A percentile compares a stretch with the other conserved stretches of the same genome.
These are phyloP conservation scores for Scomber japonicus DNA, from an alignment of 2,113 vertebrate genomes.

Conservation along the genomic window DNA sequence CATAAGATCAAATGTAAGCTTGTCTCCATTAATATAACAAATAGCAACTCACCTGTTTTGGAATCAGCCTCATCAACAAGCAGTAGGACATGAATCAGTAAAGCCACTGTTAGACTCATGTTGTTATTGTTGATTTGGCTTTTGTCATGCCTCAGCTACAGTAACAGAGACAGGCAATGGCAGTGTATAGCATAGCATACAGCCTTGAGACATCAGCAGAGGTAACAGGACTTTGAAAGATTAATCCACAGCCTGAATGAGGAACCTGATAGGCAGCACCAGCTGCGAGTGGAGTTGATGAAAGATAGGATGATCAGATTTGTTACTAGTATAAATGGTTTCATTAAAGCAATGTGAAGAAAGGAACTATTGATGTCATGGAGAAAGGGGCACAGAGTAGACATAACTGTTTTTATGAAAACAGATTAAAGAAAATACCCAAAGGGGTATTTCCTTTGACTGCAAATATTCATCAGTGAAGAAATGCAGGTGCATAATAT, in stretches of 20 bases:
- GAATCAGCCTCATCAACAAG: constrained; percentile 78
- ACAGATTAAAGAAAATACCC: neutral
- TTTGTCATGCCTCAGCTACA: constrained; percentile 62
- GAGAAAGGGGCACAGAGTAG: neutral
- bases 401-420: constrained; percentile 25
- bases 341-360: constrained; percentile 43
- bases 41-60: constrained; percentile 89
- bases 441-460: neutral
- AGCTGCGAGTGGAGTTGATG: constrained; percentile 45
- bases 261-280: constrained; percentile 86
- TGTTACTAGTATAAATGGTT: constrained; percentile 53
- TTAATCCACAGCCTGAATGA: constrained; percentile 83
- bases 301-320: constrained; percentile 44
- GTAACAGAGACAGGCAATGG: constrained; percentile 48
- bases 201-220: constrained; percentile 75
- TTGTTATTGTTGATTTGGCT: constrained; percentile 73
- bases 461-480: neutral
- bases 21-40: constrained; percentile 58
- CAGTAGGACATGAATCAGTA: constrained; percentile 83
- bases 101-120: constrained; percentile 73
- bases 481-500: too few species aligned
- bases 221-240: constrained; percentile 89
- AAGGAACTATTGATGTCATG: constrained; percentile 26
- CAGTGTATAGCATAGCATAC: constrained; percentile 50
- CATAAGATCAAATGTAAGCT: constrained; percentile 42